Conservation (phyloP, 2,888 invertebrate species). For the Synergus laeviventris region DNA sequence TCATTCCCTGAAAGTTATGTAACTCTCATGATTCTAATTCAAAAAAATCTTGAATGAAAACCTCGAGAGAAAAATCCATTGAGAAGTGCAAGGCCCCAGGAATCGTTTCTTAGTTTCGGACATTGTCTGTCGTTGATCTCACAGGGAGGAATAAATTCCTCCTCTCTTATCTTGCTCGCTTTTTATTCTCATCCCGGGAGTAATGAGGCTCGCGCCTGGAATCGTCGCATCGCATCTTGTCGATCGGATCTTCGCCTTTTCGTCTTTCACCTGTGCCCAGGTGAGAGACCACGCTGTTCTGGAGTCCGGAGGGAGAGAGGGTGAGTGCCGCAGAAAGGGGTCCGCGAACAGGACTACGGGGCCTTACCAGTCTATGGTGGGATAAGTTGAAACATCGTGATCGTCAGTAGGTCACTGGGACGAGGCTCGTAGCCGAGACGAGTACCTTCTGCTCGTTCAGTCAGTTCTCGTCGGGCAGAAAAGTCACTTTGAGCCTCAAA, state of each 20-base stretch:
- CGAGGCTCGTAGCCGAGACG: slow-evolving; percentile 72
- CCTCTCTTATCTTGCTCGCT: slow-evolving; percentile 48
- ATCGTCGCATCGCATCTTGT: background rate
- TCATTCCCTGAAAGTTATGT: too few relatives aligned
- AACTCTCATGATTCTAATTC: too few relatives aligned
- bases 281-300: slow-evolving; percentile 48
- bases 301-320: slow-evolving; percentile 45
- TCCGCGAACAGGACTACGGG: slow-evolving; percentile 41
- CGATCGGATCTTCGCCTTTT: slow-evolving; percentile 18
- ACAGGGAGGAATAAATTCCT: slow-evolving; percentile 40
- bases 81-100: slow-evolving; percentile 2
- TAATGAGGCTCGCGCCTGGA: slow-evolving; percentile 42
- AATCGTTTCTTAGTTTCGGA: background rate
- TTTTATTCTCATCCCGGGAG: slow-evolving; percentile 45
- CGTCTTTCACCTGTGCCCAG: slow-evolving; percentile 55
- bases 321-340: slow-evolving; percentile 43
- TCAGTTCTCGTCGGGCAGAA: slow-evolving; percentile 74
- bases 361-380: slow-evolving; percentile 47
- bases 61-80: background rate
- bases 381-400: slow-evolving; percentile 63
- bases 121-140: slow-evolving; percentile 42
- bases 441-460: slow-evolving; percentile 73
- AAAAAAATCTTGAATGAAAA: background rate
- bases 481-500: slow-evolving; percentile 68
- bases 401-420: slow-evolving; percentile 75